These are phyloP conservation scores for Pipistrellus kuhlii DNA, from an alignment of 2,797 vertebrate genomes.

Conservation along the genomic window DNA sequence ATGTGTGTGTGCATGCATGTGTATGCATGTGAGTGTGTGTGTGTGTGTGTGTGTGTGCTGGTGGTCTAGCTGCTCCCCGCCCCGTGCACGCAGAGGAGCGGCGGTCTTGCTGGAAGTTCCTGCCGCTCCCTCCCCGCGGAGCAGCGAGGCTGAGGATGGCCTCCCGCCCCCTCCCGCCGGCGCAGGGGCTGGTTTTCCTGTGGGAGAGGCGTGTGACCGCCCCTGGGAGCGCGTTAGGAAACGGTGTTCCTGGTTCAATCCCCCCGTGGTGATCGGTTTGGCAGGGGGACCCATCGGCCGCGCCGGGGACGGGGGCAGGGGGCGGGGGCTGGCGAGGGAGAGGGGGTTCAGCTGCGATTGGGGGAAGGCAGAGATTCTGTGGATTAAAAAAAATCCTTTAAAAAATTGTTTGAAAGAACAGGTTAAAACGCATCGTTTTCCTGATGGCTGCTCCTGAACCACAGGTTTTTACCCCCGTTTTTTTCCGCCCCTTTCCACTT, in stretches of 20 bases:
- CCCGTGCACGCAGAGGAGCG: background rate
- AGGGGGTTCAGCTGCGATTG: slow-evolving; percentile 40
- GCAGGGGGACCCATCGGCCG: background rate
- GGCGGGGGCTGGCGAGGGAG: background rate
- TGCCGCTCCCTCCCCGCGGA: slow-evolving; percentile 20
- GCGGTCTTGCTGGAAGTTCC: slow-evolving; percentile 64
- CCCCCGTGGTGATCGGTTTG: slow-evolving; percentile 34
- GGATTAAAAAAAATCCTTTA: background rate
- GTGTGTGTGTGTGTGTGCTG: background rate
- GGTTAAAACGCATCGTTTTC: slow-evolving; percentile 42
- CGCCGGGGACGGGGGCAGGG: background rate
- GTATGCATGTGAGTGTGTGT: background rate
- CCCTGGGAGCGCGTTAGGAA: slow-evolving; percentile 41
- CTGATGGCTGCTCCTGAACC: slow-evolving; percentile 26
- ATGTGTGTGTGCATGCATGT: background rate
- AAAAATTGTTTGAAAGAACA: slow-evolving; percentile 47
- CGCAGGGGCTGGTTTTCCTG: slow-evolving; percentile 41
- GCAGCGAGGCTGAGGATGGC: slow-evolving; percentile 5
- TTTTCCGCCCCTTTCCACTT: slow-evolving; percentile 10
- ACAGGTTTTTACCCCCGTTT: slow-evolving; percentile 38
- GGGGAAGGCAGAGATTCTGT: slow-evolving; percentile 17
- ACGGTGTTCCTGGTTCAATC: slow-evolving; percentile 8
- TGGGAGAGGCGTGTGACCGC: background rate
- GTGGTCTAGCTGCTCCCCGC: background rate
- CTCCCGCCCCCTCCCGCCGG: background rate